A percentile compares a stretch with the other conserved stretches of the same genome.
Evolutionary conservation across 2,113 vertebrate genomes (phyloP).

Genomic region (Tychaedon coryphoeus): DNA sequence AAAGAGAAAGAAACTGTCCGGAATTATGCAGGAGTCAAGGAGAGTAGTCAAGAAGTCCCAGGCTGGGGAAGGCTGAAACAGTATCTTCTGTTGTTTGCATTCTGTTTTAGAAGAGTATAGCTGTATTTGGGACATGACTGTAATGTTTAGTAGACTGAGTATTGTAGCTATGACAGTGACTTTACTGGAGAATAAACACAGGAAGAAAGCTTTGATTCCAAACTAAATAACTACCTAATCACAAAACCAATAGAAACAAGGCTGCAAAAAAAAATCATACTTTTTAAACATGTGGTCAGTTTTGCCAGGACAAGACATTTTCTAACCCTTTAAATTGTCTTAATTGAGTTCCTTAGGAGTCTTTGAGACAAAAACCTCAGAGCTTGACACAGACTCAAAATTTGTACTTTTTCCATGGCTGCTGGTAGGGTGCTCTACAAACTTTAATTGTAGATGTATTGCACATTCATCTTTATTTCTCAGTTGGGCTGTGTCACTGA

Average conservation of each 20-base stretch:
- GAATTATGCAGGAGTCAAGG: not conserved
- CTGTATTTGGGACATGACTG: not conserved
- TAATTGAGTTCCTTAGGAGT: constrained; percentile 19
- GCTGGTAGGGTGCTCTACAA: not conserved
- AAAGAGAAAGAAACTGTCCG: not conserved
- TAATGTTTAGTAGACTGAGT: not conserved
- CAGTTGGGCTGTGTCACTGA: not conserved
- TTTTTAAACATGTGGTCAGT: not conserved
- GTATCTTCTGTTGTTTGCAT: not conserved
- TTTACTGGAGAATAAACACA: not conserved
- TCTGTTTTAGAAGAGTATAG: not conserved
- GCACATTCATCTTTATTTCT: not conserved
- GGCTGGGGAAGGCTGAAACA: not conserved
- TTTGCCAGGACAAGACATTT: not conserved
- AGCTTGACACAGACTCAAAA: not conserved
- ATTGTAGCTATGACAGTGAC: not conserved
- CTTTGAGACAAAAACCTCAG: constrained; percentile 8
- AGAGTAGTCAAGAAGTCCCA: not conserved
- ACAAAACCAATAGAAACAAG: not conserved
- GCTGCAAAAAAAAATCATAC: not conserved
- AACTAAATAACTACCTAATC: not conserved
- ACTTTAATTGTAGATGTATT: not conserved
- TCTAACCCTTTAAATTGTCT: not conserved
- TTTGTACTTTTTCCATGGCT: not conserved
- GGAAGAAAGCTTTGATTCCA: not conserved